Conservation (phyloP, 2,797 vertebrate genomes). For the Propithecus perrieri region DNA sequence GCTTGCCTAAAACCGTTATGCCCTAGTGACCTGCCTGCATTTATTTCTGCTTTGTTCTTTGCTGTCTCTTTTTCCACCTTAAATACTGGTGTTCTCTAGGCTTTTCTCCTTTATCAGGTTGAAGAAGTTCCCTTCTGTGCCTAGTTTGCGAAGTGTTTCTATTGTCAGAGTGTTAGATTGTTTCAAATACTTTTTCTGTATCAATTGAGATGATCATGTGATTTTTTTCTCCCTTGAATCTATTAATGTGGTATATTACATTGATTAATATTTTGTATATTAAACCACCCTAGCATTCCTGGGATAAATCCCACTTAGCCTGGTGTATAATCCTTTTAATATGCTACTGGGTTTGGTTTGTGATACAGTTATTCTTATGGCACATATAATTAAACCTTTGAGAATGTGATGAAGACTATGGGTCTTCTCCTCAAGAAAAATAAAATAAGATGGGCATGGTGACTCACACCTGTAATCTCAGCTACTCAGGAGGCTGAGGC, state of each 20-base stretch:
- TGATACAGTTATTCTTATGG: neutral
- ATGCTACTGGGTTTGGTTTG: neutral
- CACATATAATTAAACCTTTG: neutral
- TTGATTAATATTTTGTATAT: neutral
- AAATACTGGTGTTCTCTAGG: neutral
- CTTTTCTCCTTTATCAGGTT: neutral
- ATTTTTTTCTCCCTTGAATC: neutral
- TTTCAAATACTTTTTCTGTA: neutral
- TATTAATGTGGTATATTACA: neutral
- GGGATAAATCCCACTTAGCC: neutral
- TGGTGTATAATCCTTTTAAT: neutral
- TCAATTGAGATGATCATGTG: neutral
- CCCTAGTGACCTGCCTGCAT: neutral
- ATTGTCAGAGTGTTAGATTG: neutral
- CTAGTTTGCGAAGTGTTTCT: neutral
- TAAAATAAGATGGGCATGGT: neutral
- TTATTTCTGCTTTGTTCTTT: neutral
- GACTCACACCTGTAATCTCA: neutral
- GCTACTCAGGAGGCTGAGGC: neutral
- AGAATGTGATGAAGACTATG: neutral
- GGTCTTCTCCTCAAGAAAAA: neutral
- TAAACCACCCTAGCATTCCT: neutral
- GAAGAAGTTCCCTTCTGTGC: neutral
- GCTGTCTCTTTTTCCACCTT: neutral
- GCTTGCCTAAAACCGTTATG: neutral